These are phyloP conservation scores for Reticulitermes lucifugus DNA, from an alignment of 2,888 invertebrate genomes.

Conservation along the genomic window DNA sequence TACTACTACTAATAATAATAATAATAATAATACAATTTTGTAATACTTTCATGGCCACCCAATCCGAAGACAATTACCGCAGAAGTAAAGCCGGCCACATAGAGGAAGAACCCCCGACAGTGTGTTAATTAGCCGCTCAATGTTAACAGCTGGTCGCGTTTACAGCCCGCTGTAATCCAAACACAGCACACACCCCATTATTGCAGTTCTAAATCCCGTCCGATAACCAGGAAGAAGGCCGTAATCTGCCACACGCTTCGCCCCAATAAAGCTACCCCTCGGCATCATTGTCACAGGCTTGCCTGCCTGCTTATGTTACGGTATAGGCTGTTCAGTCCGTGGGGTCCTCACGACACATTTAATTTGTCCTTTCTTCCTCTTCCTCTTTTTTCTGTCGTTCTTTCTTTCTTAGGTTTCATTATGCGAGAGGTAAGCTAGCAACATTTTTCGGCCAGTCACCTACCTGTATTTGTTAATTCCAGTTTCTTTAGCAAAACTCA, in stretches of 20 bases:
- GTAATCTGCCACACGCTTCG: constrained; percentile 13
- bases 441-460: too few relatives aligned
- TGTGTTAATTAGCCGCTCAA: constrained; percentile 2
- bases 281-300: not conserved
- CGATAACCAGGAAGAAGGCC: constrained; percentile 16
- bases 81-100: too few relatives aligned
- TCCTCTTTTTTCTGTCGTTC: not conserved
- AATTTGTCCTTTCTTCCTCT: not conserved
- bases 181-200: constrained; percentile 24
- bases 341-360: not conserved
- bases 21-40: too few relatives aligned
- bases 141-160: constrained; percentile 38
- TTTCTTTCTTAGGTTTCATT: not conserved
- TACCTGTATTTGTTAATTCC: too few relatives aligned
- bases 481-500: too few relatives aligned
- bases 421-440: too few relatives aligned
- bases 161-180: constrained; percentile 30
- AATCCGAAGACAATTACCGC: too few relatives aligned
- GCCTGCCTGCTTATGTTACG: not conserved
- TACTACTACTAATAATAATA: too few relatives aligned
- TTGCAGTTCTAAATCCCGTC: constrained; percentile 17
- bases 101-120: not conserved
- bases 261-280: constrained; percentile 20
- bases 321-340: not conserved
- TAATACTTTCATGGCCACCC: too few relatives aligned